phyloP scores from a whole-genome alignment of 2,888 invertebrate genomes.

The Macaria liturata region DNA sequence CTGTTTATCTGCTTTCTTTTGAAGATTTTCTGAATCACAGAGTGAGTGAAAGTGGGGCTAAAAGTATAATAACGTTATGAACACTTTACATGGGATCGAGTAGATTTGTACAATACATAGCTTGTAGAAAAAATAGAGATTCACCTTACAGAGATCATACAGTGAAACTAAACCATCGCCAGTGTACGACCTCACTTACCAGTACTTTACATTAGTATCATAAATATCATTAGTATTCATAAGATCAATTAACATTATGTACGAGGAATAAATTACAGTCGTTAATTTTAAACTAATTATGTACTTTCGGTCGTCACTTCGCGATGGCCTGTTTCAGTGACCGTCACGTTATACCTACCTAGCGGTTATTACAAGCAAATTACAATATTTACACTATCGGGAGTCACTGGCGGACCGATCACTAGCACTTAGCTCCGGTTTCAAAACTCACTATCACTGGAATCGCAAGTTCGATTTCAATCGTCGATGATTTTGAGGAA shows the following conservation, averaged over 20 bases:
- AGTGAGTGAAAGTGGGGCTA: constrained; percentile 17
- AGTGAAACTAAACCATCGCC: constrained; percentile 80
- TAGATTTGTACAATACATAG: constrained; percentile 75
- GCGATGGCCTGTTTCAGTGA: constrained; percentile 81
- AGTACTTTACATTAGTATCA: constrained; percentile 16
- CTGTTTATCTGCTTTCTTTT: too few species aligned
- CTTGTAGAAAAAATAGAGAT: constrained; percentile 83
- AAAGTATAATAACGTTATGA: constrained; percentile 40
- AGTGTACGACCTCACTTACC: constrained; percentile 36
- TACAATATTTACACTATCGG: constrained; percentile 78
- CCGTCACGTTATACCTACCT: constrained; percentile 65
- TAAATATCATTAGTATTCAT: constrained; percentile 24
- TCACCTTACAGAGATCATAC: constrained; percentile 78
- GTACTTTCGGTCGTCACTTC: constrained; percentile 44
- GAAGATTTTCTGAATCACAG: neutral
- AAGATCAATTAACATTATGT: constrained; percentile 24
- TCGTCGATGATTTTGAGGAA: constrained; percentile 71
- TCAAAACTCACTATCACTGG: constrained; percentile 45
- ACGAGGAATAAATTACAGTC: constrained; percentile 23
- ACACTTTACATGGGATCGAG: constrained; percentile 76
- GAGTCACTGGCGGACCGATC: constrained; percentile 53
- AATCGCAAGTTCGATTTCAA: constrained; percentile 48
- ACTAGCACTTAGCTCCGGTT: constrained; percentile 62
- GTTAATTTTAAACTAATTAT: constrained; percentile 25
- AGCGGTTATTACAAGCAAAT: constrained; percentile 71